A percentile compares a stretch with the other conserved stretches of the same genome.
These are phyloP conservation scores for Chamaetylas fuelleborni DNA, from an alignment of 2,113 vertebrate genomes.

Conservation along the genomic window DNA sequence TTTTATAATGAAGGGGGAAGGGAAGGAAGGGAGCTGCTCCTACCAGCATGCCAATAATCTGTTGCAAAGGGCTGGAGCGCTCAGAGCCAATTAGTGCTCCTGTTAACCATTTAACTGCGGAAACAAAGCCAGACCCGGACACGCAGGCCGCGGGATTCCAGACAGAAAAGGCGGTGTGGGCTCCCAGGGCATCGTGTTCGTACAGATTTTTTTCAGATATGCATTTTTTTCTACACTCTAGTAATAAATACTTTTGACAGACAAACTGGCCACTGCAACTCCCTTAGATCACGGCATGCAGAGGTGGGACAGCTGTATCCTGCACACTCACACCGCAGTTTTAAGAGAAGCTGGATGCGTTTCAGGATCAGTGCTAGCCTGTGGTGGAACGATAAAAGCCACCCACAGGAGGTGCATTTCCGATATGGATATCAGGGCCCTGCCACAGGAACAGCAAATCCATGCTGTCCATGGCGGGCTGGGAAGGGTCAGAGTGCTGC, in stretches of 20 bases:
- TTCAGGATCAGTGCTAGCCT: neutral
- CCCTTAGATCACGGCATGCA: neutral
- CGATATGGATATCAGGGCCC: fast-evolving
- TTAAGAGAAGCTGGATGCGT: neutral
- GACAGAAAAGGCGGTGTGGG: neutral
- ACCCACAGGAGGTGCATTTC: neutral
- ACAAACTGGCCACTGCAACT: neutral
- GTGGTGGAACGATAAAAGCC: neutral
- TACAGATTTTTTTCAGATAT: neutral
- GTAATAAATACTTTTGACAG: neutral
- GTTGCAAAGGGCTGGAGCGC: slow-evolving; percentile 43
- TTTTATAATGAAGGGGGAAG: slow-evolving; percentile 62
- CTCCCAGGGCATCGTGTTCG: fast-evolving
- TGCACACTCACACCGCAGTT: neutral
- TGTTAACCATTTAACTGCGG: slow-evolving; percentile 53
- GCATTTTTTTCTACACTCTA: neutral
- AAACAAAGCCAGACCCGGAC: neutral
- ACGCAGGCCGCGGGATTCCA: neutral
- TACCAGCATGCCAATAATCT: slow-evolving; percentile 63
- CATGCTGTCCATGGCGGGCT: fast-evolving
- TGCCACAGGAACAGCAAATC: neutral
- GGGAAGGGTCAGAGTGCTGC: neutral
- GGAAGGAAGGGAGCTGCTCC: slow-evolving; percentile 59
- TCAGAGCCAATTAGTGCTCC: slow-evolving; percentile 38
- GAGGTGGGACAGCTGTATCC: neutral